phyloP scores from a whole-genome alignment of 2,797 vertebrate species.

The Acestrorhynchus altus region DNA sequence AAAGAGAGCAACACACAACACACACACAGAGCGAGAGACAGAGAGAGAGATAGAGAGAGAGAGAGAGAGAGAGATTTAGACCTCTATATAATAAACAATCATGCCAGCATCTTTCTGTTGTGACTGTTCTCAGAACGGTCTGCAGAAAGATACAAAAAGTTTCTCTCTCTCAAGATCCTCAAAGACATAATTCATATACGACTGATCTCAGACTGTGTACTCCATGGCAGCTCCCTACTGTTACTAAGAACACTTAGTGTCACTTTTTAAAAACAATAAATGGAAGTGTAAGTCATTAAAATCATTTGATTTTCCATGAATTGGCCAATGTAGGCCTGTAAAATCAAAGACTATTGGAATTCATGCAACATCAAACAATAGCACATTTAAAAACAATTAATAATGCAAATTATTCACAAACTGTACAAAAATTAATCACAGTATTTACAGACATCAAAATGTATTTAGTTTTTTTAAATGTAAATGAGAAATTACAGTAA shows the following conservation, averaged over 20 bases:
- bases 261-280: background rate
- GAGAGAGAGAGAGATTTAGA: background rate
- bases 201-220: background rate
- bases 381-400: background rate
- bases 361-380: background rate
- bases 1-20: background rate
- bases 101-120: background rate
- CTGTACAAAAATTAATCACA: background rate
- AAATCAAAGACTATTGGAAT: background rate
- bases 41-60: constrained; percentile 15
- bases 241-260: background rate
- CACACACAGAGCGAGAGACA: too few species aligned
- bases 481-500: constrained; percentile 3
- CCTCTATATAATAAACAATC: too few species aligned
- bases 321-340: background rate
- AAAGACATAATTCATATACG: background rate
- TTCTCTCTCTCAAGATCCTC: background rate
- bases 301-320: background rate
- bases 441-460: background rate
- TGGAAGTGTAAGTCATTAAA: background rate
- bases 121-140: background rate
- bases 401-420: background rate
- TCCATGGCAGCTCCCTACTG: background rate
- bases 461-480: background rate
- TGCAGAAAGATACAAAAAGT: background rate